Conservation (phyloP, 2,797 vertebrate genomes). For the Anniella stebbinsi region DNA sequence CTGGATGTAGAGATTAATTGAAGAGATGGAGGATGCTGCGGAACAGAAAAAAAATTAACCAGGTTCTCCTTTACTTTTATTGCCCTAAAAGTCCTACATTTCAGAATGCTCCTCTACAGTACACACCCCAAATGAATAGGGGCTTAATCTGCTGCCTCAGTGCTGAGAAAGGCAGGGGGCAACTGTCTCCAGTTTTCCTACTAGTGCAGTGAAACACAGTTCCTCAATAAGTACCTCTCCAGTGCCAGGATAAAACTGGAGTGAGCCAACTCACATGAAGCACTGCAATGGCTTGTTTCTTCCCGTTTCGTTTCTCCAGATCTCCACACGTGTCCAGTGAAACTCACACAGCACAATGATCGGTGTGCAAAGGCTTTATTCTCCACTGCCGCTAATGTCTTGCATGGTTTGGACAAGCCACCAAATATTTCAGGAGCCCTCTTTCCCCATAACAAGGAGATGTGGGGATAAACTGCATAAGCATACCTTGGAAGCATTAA, state of each 20-base stretch:
- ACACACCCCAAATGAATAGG: background rate
- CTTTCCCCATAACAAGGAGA: background rate
- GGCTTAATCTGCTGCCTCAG: background rate
- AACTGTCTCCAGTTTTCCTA: background rate
- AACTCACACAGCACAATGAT: background rate
- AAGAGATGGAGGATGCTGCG: constrained; percentile 33
- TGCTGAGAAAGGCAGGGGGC: background rate
- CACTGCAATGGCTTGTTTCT: background rate
- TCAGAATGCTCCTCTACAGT: background rate
- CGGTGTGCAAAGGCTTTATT: background rate
- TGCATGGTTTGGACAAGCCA: background rate
- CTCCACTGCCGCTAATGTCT: background rate
- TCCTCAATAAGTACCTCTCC: background rate
- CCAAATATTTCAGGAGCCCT: background rate
- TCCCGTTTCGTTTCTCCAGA: background rate
- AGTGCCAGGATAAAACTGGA: background rate
- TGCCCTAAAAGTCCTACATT: too few species aligned
- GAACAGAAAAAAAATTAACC: background rate
- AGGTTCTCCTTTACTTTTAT: background rate
- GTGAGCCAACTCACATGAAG: too few species aligned
- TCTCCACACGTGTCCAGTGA: background rate
- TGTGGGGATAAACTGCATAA: background rate
- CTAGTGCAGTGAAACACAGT: background rate
- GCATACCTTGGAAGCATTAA: background rate
- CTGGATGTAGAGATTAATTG: constrained; percentile 29